These are phyloP conservation scores for Sebastolobus alascanus DNA, from an alignment of 2,797 vertebrate species.

Conservation along the genomic window DNA sequence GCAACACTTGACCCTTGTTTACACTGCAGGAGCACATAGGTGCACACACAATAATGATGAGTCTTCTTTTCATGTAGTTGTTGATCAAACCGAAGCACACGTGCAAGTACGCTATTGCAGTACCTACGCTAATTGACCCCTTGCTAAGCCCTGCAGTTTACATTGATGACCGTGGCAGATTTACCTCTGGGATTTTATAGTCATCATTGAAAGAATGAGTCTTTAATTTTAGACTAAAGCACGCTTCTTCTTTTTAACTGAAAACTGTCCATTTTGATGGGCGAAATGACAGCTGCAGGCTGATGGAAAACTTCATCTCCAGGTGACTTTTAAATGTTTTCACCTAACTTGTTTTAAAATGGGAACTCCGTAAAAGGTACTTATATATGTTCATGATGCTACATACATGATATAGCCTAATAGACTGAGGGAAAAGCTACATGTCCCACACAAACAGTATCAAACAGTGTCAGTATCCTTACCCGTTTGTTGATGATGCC, in stretches of 20 bases:
- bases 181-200: background rate
- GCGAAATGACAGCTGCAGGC: background rate
- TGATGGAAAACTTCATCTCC: background rate
- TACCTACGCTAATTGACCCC: background rate
- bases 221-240: background rate
- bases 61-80: slow-evolving; percentile 23
- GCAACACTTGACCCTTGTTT: slow-evolving; percentile 66
- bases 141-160: background rate
- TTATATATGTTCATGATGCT: background rate
- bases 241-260: background rate
- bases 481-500: background rate
- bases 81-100: slow-evolving; percentile 22
- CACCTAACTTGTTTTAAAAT: too few species aligned
- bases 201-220: background rate
- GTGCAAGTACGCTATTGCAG: background rate
- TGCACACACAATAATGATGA: slow-evolving; percentile 34
- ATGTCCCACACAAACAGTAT: background rate
- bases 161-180: background rate
- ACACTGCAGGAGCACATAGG: slow-evolving; percentile 39
- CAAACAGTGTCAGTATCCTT: background rate
- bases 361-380: background rate
- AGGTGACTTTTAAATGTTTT: background rate
- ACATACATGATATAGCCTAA: background rate
- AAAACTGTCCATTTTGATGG: background rate
- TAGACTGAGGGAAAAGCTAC: background rate